These are phyloP conservation scores for Odontomachus brunneus DNA, from an alignment of 1,140 invertebrate genomes.

Conservation along the genomic window DNA sequence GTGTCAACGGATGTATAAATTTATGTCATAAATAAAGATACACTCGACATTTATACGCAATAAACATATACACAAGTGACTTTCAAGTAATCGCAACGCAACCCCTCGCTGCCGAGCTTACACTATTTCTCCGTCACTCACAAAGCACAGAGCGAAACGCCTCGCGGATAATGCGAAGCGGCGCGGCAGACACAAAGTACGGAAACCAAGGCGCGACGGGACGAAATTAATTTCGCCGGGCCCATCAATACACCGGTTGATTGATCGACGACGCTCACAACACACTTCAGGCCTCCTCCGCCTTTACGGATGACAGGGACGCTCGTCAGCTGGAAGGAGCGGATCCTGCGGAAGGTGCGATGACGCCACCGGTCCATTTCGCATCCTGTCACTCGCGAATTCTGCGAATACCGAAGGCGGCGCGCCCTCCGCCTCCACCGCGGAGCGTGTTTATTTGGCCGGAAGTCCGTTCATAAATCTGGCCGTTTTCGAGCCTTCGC, in stretches of 20 bases:
- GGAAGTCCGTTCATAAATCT: slow-evolving; percentile 81
- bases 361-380: slow-evolving; percentile 72
- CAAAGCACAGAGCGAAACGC: slow-evolving; percentile 11
- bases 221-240: slow-evolving; percentile 56
- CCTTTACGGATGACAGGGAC: slow-evolving; percentile 46
- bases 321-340: slow-evolving; percentile 19
- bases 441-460: slow-evolving; percentile 78
- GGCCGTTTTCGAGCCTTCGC: slow-evolving; percentile 78
- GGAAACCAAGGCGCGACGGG: slow-evolving; percentile 34
- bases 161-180: neutral
- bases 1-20: neutral
- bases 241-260: slow-evolving; percentile 55
- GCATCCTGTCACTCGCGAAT: slow-evolving; percentile 75
- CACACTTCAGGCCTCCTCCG: slow-evolving; percentile 21
- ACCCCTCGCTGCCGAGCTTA: neutral
- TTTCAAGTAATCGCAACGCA: neutral
- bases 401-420: slow-evolving; percentile 70
- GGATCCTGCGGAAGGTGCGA: slow-evolving; percentile 52
- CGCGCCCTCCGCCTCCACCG: neutral
- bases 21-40: neutral
- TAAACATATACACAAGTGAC: no score
- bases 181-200: slow-evolving; percentile 39
- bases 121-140: neutral
- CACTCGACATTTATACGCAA: no score
- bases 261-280: slow-evolving; percentile 50